Evolutionary conservation across 2,797 vertebrate genomes (phyloP).

Genomic region (Scomberomorus guttatus): DNA sequence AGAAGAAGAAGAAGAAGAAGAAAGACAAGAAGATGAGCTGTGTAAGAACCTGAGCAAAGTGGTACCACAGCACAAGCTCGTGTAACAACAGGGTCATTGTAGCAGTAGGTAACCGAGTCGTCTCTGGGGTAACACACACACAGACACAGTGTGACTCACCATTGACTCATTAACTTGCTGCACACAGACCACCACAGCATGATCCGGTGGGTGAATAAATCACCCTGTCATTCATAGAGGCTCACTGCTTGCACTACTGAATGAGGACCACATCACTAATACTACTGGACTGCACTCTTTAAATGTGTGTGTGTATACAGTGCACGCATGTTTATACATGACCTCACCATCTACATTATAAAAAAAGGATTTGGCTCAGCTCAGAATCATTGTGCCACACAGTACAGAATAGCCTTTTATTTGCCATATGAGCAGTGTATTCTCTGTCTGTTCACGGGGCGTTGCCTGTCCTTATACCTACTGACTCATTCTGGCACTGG

Average conservation of each 20-base stretch:
- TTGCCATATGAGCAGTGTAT: constrained; percentile 44
- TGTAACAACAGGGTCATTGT: constrained; percentile 71
- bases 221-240: constrained; percentile 56
- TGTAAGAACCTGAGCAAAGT: constrained; percentile 37
- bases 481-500: constrained; percentile 68
- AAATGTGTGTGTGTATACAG: constrained; percentile 23
- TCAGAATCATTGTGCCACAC: constrained; percentile 30
- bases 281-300: constrained; percentile 25
- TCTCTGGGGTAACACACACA: constrained; percentile 68
- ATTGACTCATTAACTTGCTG: constrained; percentile 68
- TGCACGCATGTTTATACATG: constrained; percentile 34
- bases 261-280: constrained; percentile 45
- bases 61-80: constrained; percentile 49
- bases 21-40: constrained; percentile 30
- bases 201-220: constrained; percentile 66
- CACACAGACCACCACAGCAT: constrained; percentile 60
- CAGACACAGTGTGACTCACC: constrained; percentile 68
- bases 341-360: constrained; percentile 43
- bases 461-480: constrained; percentile 63
- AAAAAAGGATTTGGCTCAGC: constrained; percentile 19
- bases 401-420: constrained; percentile 49
- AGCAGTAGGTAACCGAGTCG: constrained; percentile 63
- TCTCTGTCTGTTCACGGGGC: constrained; percentile 53
- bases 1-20: neutral
- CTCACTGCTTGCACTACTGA: constrained; percentile 41